Percentiles rank a stretch among this genome's conserved stretches.
Conservation (phyloP, 2,113 vertebrate genomes). For the Leptosomus discolor region DNA sequence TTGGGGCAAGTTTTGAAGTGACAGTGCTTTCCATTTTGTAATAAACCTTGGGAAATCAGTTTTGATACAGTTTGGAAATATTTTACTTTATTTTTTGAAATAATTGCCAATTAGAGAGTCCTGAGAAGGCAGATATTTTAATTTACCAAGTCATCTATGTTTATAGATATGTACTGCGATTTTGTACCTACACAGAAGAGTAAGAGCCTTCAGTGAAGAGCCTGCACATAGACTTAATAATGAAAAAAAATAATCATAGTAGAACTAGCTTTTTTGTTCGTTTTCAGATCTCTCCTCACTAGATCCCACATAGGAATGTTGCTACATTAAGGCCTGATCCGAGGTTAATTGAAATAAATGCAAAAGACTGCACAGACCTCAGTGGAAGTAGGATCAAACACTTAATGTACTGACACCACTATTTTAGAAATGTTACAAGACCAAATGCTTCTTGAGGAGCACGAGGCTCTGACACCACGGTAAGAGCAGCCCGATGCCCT, state of each 20-base stretch:
- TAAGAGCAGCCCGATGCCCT: not conserved
- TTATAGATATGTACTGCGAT: not conserved
- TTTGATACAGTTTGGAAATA: not conserved
- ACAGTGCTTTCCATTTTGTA: not conserved
- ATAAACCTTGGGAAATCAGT: not conserved
- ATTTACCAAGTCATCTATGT: not conserved
- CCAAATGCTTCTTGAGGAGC: not conserved
- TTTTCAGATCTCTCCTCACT: not conserved
- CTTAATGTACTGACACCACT: not conserved
- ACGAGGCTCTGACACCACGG: accelerated
- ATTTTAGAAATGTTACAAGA: not conserved
- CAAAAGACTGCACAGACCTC: not conserved
- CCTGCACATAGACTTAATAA: not conserved
- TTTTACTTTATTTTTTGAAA: not conserved
- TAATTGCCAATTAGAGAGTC: not conserved
- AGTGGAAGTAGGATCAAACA: not conserved
- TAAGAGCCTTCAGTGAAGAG: not conserved
- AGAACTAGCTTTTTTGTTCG: not conserved
- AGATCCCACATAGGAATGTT: not conserved
- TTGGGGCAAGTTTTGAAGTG: not conserved
- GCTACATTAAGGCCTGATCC: not conserved
- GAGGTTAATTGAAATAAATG: not conserved
- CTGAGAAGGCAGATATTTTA: not conserved
- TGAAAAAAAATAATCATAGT: not conserved
- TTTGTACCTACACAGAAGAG: not conserved